These are phyloP conservation scores for Mesochorus sp. DNA, from an alignment of 2,888 invertebrate species.

Conservation along the genomic window DNA sequence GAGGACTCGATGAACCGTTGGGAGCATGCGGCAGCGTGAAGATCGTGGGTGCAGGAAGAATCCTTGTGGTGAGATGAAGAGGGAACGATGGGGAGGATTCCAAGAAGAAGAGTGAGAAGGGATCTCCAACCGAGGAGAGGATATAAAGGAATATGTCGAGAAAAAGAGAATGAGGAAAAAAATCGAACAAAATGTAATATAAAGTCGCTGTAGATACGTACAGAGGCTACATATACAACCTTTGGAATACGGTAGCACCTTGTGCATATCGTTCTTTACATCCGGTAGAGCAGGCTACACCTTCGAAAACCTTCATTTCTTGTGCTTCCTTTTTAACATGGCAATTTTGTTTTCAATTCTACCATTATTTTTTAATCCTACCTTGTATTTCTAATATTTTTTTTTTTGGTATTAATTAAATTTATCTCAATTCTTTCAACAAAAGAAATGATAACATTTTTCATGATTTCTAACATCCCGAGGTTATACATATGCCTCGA, in stretches of 20 bases:
- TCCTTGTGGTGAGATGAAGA: constrained; percentile 15
- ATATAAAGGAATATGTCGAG: constrained; percentile 47
- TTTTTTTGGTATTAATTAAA: too few relatives aligned
- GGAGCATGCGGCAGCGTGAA: not conserved
- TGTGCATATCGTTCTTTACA: not conserved
- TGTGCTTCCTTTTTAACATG: too few relatives aligned
- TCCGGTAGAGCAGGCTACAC: not conserved
- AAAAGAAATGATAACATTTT: not conserved
- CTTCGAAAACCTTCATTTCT: constrained; percentile 3
- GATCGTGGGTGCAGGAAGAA: constrained; percentile 49
- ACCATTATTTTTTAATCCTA: too few relatives aligned
- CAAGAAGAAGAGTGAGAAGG: not conserved
- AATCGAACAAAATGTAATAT: not conserved
- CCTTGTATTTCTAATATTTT: too few relatives aligned
- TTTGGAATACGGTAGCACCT: constrained; percentile 12
- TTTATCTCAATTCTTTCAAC: too few relatives aligned
- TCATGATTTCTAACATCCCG: not conserved
- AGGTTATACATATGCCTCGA: too few relatives aligned
- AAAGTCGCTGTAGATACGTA: not conserved
- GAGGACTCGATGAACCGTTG: constrained; percentile 24
- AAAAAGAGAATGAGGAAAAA: constrained; percentile 1
- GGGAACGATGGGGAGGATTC: constrained; percentile 14
- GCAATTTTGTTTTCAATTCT: too few relatives aligned
- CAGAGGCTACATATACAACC: not conserved
- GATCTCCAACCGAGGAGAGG: not conserved